Evolutionary conservation across 2,113 vertebrate genomes (phyloP).

Genomic region (Cyanistes caeruleus): DNA sequence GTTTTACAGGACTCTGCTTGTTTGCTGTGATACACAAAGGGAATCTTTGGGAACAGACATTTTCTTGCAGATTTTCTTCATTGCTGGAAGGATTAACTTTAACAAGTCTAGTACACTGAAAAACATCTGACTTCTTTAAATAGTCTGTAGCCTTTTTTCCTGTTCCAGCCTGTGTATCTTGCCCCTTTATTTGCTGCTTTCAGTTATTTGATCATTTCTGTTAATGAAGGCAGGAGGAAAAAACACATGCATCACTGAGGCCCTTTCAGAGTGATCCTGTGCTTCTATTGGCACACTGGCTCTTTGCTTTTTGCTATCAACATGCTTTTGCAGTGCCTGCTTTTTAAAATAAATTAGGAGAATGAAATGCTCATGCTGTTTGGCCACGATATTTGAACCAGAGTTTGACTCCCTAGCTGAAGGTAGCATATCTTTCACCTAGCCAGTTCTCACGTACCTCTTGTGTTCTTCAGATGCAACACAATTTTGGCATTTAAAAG

Average conservation of each 20-base stretch:
- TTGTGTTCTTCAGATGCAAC: background rate
- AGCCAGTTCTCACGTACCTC: background rate
- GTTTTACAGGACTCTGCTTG: background rate
- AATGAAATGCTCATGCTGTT: background rate
- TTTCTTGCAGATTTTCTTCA: background rate
- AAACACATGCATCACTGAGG: background rate
- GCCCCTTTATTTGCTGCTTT: background rate
- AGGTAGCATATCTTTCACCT: background rate
- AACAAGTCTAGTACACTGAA: background rate
- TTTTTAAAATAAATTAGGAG: background rate
- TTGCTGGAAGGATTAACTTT: background rate
- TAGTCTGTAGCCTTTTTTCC: background rate
- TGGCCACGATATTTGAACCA: background rate
- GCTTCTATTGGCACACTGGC: background rate
- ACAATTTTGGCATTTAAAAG: background rate
- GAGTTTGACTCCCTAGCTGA: background rate
- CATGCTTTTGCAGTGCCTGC: background rate
- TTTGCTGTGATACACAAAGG: background rate
- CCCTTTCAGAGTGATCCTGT: background rate
- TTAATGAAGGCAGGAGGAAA: background rate
- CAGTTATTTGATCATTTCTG: background rate
- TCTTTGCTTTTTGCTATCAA: background rate
- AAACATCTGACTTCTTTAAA: background rate
- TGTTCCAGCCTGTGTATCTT: background rate
- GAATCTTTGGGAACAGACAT: background rate